phyloP scores from a whole-genome alignment of 2,888 invertebrate genomes.

The Rhogogaster chlorosoma region DNA sequence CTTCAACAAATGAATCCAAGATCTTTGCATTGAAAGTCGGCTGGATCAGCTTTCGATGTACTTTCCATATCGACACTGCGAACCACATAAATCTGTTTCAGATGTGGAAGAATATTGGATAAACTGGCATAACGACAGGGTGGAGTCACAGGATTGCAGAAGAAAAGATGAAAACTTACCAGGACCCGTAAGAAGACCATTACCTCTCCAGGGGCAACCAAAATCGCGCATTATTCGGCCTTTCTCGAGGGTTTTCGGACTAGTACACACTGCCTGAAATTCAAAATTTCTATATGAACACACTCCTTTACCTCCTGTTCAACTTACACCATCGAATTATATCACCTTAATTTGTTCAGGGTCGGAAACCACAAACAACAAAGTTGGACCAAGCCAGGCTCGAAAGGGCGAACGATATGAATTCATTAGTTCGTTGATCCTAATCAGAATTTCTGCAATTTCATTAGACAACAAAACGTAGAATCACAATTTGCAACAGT shows the following conservation, averaged over 20 bases:
- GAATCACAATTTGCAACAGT: too few relatives aligned
- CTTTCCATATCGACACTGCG: slow-evolving; percentile 81
- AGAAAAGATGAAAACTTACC: slow-evolving; percentile 55
- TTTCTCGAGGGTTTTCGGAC: slow-evolving; percentile 4
- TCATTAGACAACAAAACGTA: background rate
- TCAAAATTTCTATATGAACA: background rate
- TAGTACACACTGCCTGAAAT: background rate
- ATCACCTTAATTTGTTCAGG: slow-evolving; percentile 65
- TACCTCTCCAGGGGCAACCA: slow-evolving; percentile 36
- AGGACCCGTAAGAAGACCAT: slow-evolving; percentile 65
- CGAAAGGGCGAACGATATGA: slow-evolving; percentile 63
- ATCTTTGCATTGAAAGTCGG: slow-evolving; percentile 84
- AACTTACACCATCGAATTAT: background rate
- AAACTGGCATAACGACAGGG: background rate
- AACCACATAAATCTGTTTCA: background rate
- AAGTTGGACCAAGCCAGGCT: slow-evolving; percentile 61
- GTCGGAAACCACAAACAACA: slow-evolving; percentile 60
- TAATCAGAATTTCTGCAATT: slow-evolving; percentile 60
- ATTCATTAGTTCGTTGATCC: slow-evolving; percentile 55
- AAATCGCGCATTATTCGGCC: background rate
- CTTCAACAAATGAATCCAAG: slow-evolving; percentile 81
- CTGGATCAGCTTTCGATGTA: slow-evolving; percentile 81
- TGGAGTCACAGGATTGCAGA: background rate
- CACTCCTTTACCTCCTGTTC: background rate
- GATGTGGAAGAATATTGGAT: background rate